phyloP scores from a whole-genome alignment of 2,888 invertebrate genomes.

The Nomada goodeniana region DNA sequence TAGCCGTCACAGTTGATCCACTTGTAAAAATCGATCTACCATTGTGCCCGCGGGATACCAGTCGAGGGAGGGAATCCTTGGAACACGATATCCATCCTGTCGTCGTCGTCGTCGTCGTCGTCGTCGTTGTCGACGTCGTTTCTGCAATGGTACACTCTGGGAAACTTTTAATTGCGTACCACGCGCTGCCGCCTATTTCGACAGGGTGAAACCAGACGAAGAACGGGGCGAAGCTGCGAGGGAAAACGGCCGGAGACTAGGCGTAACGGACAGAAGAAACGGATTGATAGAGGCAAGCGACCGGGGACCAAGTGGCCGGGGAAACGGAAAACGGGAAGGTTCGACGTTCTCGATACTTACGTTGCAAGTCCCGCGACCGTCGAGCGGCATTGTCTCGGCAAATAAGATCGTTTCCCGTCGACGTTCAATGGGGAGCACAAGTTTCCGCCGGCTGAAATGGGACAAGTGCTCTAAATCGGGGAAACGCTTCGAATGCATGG shows the following conservation, averaged over 20 bases:
- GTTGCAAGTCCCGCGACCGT: slow-evolving; percentile 28
- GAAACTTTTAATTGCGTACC: slow-evolving; percentile 80
- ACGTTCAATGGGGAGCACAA: slow-evolving; percentile 1
- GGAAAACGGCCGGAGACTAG: slow-evolving; percentile 1
- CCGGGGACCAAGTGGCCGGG: slow-evolving; percentile 10
- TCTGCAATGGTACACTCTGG: slow-evolving; percentile 67
- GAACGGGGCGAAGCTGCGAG: neutral
- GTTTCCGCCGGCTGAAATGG: slow-evolving; percentile 11
- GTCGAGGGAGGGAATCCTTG: slow-evolving; percentile 31
- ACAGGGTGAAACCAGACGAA: slow-evolving; percentile 24
- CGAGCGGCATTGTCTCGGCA: slow-evolving; percentile 43
- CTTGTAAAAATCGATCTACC: slow-evolving; percentile 47
- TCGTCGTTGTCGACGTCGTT: slow-evolving; percentile 23
- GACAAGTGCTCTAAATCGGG: slow-evolving; percentile 5
- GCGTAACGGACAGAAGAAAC: slow-evolving; percentile 1
- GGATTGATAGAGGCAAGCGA: neutral
- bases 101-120: slow-evolving; percentile 65
- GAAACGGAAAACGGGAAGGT: slow-evolving; percentile 17
- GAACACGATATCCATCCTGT: slow-evolving; percentile 61
- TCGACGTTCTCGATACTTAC: slow-evolving; percentile 15
- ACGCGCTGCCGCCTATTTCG: slow-evolving; percentile 69
- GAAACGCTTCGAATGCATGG: neutral
- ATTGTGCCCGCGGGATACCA: slow-evolving; percentile 33
- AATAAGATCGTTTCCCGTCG: slow-evolving; percentile 39
- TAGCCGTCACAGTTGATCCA: slow-evolving; percentile 38